Conservation (phyloP, 2,113 vertebrate genomes). For the Oryzias javanicus region DNA sequence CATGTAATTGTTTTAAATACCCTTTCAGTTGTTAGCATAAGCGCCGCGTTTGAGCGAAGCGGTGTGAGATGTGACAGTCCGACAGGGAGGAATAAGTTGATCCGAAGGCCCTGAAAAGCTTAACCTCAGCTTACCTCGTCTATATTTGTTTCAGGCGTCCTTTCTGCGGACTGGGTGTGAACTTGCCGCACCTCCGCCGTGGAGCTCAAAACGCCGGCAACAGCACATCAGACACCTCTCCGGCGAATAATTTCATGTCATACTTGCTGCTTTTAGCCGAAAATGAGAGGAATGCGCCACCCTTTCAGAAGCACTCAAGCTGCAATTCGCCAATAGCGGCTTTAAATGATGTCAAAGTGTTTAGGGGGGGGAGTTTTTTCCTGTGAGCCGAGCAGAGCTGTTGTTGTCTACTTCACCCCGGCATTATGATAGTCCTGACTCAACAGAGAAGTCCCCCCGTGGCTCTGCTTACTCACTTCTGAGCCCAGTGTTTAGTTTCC, state of each 20-base stretch:
- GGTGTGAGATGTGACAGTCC: neutral
- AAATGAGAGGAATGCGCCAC: slow-evolving; percentile 20
- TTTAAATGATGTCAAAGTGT: slow-evolving; percentile 48
- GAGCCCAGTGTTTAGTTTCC: slow-evolving; percentile 79
- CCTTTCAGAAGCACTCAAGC: slow-evolving; percentile 6
- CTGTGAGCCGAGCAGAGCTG: slow-evolving; percentile 42
- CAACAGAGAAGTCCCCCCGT: slow-evolving; percentile 59
- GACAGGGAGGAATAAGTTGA: slow-evolving; percentile 10
- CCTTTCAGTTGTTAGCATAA: neutral
- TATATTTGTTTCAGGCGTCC: slow-evolving; percentile 8
- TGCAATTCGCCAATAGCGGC: slow-evolving; percentile 6
- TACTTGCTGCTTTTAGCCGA: slow-evolving; percentile 21
- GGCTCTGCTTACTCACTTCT: slow-evolving; percentile 74
- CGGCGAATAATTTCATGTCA: slow-evolving; percentile 37
- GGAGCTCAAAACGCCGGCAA: slow-evolving; percentile 18
- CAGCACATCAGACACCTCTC: neutral
- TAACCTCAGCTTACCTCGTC: slow-evolving; percentile 8
- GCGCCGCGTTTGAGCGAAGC: slow-evolving; percentile 3
- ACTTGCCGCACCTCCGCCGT: slow-evolving; percentile 28
- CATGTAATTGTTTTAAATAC: neutral
- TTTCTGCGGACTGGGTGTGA: slow-evolving; percentile 13
- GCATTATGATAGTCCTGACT: slow-evolving; percentile 68
- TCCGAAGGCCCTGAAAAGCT: slow-evolving; percentile 2
- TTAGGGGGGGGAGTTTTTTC: slow-evolving; percentile 51
- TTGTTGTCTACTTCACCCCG: slow-evolving; percentile 50